These are phyloP conservation scores for Proterorhinus semilunaris DNA, from an alignment of 2,113 vertebrate species.

Conservation along the genomic window DNA sequence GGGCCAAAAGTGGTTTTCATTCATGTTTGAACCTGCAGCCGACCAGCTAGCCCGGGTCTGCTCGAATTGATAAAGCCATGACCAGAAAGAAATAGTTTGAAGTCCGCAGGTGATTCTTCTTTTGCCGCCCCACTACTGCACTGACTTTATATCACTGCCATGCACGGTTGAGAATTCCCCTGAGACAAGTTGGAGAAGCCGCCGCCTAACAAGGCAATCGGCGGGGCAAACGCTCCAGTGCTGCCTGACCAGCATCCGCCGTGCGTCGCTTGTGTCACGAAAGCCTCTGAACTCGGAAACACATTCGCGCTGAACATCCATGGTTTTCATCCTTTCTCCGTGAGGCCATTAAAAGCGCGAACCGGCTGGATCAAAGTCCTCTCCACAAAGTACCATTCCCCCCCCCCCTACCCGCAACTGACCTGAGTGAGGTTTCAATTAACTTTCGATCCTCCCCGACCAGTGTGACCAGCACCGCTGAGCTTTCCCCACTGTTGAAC, in stretches of 20 bases:
- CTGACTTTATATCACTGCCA: slow-evolving; percentile 43
- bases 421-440: background rate
- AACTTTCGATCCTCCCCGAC: background rate
- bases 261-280: slow-evolving; percentile 36
- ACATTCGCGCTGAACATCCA: slow-evolving; percentile 10
- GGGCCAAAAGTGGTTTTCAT: no score
- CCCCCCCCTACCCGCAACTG: background rate
- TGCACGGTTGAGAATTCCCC: slow-evolving; percentile 44
- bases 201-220: slow-evolving; percentile 63
- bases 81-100: slow-evolving; percentile 33
- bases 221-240: slow-evolving; percentile 45
- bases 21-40: no score
- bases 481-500: no score
- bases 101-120: slow-evolving; percentile 44
- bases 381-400: background rate
- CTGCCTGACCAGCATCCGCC: slow-evolving; percentile 49
- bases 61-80: background rate
- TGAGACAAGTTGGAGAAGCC: slow-evolving; percentile 61
- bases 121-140: slow-evolving; percentile 31
- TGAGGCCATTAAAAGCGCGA: slow-evolving; percentile 50
- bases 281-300: slow-evolving; percentile 44
- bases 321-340: slow-evolving; percentile 31
- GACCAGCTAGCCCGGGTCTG: no score
- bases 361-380: slow-evolving; percentile 31
- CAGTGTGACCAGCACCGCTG: no score